Conservation (phyloP, 2,113 vertebrate genomes). For the Microtus ochrogaster region DNA sequence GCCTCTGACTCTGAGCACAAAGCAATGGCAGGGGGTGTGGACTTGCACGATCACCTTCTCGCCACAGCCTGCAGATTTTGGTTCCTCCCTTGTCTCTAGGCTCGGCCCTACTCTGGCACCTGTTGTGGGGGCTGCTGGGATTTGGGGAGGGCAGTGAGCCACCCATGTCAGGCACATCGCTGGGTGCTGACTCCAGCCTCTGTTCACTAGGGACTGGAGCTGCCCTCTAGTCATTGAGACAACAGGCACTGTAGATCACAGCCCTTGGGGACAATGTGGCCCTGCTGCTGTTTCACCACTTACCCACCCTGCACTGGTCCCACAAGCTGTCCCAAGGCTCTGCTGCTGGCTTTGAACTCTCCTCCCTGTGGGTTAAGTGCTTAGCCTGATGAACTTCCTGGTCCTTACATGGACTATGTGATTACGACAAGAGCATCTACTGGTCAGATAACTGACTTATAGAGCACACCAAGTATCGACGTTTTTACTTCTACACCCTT, state of each 20-base stretch:
- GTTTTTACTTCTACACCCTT: background rate
- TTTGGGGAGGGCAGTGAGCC: background rate
- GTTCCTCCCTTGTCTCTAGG: background rate
- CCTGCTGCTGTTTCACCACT: background rate
- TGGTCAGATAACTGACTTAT: background rate
- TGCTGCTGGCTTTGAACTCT: background rate
- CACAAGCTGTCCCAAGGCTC: background rate
- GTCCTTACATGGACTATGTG: background rate
- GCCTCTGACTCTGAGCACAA: background rate
- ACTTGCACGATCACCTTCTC: background rate
- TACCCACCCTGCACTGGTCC: background rate
- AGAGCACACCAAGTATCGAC: background rate
- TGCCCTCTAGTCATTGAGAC: background rate
- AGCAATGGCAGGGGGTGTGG: background rate
- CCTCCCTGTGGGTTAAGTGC: background rate
- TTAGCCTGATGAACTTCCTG: background rate
- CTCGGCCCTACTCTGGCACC: too few species aligned
- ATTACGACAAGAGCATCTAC: background rate
- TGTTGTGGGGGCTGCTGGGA: background rate
- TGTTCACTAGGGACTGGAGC: background rate
- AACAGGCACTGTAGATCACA: background rate
- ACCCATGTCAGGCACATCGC: background rate
- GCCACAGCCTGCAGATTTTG: accelerated
- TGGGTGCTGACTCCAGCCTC: background rate
- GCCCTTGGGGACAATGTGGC: background rate